Evolutionary conservation across 35 echinoderm and acorn worm genomes (phyloP), one percentile per base, ranked within the genome.

Genomic region (Antedon bifida): DNA sequence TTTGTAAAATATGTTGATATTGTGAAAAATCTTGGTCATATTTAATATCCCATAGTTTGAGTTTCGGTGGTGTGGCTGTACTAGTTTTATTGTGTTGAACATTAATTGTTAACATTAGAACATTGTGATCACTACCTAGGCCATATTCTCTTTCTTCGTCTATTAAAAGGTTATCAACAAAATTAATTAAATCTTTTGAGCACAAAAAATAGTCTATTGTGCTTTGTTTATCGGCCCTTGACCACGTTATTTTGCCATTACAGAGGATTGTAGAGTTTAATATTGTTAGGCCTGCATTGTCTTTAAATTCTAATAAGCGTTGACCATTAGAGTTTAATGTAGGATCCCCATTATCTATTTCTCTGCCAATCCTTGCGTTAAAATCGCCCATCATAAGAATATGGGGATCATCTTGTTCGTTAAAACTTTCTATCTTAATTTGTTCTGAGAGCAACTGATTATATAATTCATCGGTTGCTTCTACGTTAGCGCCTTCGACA

Each of bases 301-400:
- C 33, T n/a, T 9, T 21, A 30, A 81, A 81, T 36, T 36, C 34
- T 39, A 81, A 81, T 9, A 81, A 33, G 4, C 79, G 4, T 19
- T 81, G 10, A 38, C 79, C 79, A 81, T 81, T 81, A 9, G 35
- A n/a, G n/a, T n/a, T n/a, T n/a, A n/a, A n/a, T n/a, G n/a, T n/a
- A n/a, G n/a, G n/a, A n/a, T n/a, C n/a, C n/a, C n/a, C n/a, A n/a
- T n/a, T n/a, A n/a, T n/a, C 12, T 10, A 81, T 81, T 81, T 36
- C 36, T 0, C n/a, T 14, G 10, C 79, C 79, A 17, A 81, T 81
- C 16, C 79, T 36, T 11, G 16, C 79, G 26, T 81, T 81, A 35
- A 81, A 39, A 39, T 81, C 79, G 5, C 79, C 79, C 79, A 81
- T 81, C 7, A 81, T 39, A 0, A 81, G 10, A 81, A 81, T 81